phyloP scores from a whole-genome alignment of 2,113 vertebrate genomes.

The Calonectris borealis region DNA sequence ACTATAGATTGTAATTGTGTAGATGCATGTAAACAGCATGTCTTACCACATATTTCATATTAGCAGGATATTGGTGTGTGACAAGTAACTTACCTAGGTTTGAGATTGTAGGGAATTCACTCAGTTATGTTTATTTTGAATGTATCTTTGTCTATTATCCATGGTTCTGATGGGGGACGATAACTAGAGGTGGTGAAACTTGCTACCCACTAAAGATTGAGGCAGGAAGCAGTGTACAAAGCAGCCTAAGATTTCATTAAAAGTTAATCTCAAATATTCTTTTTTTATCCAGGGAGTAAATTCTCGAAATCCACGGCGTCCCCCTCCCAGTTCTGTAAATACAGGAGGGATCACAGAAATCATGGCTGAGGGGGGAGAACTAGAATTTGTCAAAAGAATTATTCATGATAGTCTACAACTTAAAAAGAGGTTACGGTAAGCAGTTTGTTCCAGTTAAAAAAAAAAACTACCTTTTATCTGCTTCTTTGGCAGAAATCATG shows the following conservation, averaged over 20 bases:
- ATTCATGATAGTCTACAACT: slow-evolving; percentile 99
- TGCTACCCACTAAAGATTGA: not conserved
- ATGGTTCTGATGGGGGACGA: not conserved
- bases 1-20: not conserved
- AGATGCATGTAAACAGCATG: not conserved
- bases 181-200: not conserved
- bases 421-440: slow-evolving; percentile 90
- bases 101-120: not conserved
- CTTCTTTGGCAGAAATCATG: not conserved
- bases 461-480: not conserved
- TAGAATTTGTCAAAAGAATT: slow-evolving; percentile 98
- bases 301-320: slow-evolving; percentile 93
- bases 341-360: slow-evolving; percentile 98
- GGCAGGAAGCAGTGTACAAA: not conserved
- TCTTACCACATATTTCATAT: not conserved
- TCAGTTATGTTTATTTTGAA: not conserved
- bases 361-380: slow-evolving; percentile 97
- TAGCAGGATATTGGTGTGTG: not conserved
- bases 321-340: slow-evolving; percentile 96
- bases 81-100: not conserved
- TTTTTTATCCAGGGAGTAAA: slow-evolving; percentile 87
- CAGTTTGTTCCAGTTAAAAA: not conserved
- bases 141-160: not conserved
- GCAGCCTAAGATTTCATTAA: not conserved
- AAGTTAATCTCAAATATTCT: not conserved